These are phyloP conservation scores for Drosophila paranaensis DNA, from an alignment of 2,888 invertebrate genomes.

Conservation along the genomic window DNA sequence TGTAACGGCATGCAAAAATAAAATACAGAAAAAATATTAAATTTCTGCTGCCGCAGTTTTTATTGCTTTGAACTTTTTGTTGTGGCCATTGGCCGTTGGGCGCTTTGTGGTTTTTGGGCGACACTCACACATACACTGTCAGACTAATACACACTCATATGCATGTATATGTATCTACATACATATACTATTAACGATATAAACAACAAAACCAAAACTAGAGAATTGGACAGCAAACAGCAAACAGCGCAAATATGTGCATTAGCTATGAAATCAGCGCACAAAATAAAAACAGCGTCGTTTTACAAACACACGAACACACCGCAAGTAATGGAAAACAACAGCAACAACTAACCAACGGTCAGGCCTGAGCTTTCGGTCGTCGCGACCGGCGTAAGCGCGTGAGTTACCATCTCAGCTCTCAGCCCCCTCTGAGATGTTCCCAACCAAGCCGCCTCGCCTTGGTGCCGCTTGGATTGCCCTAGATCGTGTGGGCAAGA, in stretches of 20 bases:
- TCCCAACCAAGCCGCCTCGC: no score
- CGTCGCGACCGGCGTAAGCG: constrained; percentile 71
- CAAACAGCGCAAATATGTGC: constrained; percentile 51
- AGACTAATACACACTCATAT: not conserved
- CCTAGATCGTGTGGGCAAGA: no score
- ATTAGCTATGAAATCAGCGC: constrained; percentile 69
- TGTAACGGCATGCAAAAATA: constrained; percentile 23
- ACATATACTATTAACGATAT: constrained; percentile 12
- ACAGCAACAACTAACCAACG: constrained; percentile 43
- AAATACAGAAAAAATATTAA: constrained; percentile 15
- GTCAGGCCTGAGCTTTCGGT: constrained; percentile 46
- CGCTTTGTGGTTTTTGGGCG: constrained; percentile 44
- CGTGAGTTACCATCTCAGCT: no score
- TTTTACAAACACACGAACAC: constrained; percentile 19
- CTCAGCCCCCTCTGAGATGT: no score
- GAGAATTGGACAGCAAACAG: constrained; percentile 31
- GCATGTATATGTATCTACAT: constrained; percentile 9
- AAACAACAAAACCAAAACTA: constrained; percentile 21
- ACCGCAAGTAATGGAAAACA: constrained; percentile 10
- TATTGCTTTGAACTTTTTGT: constrained; percentile 76
- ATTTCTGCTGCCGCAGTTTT: constrained; percentile 49
- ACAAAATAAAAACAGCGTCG: constrained; percentile 46
- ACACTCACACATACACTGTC: constrained; percentile 6
- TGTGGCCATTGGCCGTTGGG: constrained; percentile 36
- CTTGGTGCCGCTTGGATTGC: no score